Percentiles rank a stretch among this genome's conserved stretches.
phyloP scores from a whole-genome alignment of 2,797 vertebrate species.

The Dryobates pubescens region DNA sequence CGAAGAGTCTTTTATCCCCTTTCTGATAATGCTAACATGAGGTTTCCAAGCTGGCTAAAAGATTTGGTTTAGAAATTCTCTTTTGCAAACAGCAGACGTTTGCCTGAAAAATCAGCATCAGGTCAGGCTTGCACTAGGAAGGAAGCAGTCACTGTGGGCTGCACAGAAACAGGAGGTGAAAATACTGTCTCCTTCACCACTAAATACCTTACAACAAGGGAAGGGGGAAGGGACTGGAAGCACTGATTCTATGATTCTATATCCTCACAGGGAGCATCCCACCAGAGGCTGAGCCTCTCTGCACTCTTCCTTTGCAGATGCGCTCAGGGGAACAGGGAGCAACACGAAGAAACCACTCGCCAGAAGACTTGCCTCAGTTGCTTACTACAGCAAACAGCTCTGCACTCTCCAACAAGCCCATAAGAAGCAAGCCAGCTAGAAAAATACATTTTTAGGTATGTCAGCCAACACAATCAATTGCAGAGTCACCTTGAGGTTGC shows the following conservation, averaged over 20 bases:
- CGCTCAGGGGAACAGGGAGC: not conserved
- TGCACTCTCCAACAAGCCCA: not conserved
- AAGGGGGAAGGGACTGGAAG: not conserved
- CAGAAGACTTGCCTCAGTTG: not conserved
- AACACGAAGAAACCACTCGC: fast-evolving
- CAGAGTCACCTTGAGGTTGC: constrained; percentile 61
- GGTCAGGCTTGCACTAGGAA: not conserved
- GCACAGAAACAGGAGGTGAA: not conserved
- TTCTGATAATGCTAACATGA: not conserved
- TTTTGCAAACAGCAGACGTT: not conserved
- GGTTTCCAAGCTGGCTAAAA: not conserved
- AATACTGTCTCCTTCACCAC: not conserved
- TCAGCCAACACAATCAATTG: not conserved
- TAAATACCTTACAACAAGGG: not conserved
- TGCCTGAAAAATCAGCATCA: not conserved
- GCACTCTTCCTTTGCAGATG: not conserved
- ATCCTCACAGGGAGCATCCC: not conserved
- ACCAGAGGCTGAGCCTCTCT: not conserved
- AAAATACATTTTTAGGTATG: not conserved
- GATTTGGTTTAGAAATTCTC: fast-evolving
- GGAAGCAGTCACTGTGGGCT: fast-evolving
- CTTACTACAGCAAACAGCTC: not conserved
- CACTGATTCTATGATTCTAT: no score
- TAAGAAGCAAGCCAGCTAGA: not conserved
- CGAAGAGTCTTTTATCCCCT: not conserved